Base-by-base conservation (phyloP, 37 sponge, comb jelly and placozoan species). In the Beroe ovata region DNA sequence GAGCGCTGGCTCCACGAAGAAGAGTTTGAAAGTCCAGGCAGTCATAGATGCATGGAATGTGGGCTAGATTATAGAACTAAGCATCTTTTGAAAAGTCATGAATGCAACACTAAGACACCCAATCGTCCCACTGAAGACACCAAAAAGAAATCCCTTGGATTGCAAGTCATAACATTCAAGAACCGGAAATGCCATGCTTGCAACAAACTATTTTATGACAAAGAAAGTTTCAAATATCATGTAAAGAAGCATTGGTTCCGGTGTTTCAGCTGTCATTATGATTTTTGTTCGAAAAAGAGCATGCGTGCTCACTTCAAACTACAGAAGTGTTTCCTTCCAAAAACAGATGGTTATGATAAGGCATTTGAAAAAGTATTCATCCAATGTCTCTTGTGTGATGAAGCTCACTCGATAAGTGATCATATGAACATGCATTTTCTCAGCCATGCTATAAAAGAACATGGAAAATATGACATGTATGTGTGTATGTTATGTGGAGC, bases 191-290 rank as follows among this genome's bases (percentile, higher is more conserved):
- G 69, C 16, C 69, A 66, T 66, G 69, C 69, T 66, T 66, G 69
- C 35, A 66, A 66, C 36, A 66, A 66, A 32, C 30, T 66, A 30
- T 66, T 66, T 37, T 2, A 25, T 33, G 69, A 66, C 36, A 66
- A 66, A 30, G 69, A 66, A 30, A 66, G 69, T 37, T 66, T 66
- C 69, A 66, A 66, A 18, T 66, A 66, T 66, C 69, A 66, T 66
- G 69, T 66, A 8, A 66, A 37, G 35, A 66, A 66, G 16, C 69
- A 66, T 66, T 66, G 69, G 69, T 66, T 34, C 69, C 69, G 69
- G 32, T 66, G 69, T 30, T 66, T 32, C 16, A 66, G 69, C 34
- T 66, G 69, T 30, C 69, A 66, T 30, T 66, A 66, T 33, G 69
- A 66, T 16, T 66, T 66, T 32, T 66, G 69, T 30, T 66, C 69